These are phyloP conservation scores for Symphodus melops DNA, from an alignment of 2,113 vertebrate species.

Conservation along the genomic window DNA sequence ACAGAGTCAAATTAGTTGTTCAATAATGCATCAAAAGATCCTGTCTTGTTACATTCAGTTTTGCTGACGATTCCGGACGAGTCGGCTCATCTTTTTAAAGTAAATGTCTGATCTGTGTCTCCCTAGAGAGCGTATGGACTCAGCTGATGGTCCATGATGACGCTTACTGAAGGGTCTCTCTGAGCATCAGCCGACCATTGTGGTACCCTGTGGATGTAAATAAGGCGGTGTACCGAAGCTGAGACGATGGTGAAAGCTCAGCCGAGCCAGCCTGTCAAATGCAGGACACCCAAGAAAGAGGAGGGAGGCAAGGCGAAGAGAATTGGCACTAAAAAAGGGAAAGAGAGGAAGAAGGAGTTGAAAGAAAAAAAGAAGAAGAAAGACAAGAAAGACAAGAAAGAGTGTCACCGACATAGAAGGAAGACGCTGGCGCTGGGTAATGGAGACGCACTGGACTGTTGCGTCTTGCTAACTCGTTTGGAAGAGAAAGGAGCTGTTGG, in stretches of 20 bases:
- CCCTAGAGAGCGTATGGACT: slow-evolving; percentile 73
- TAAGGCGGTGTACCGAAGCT: slow-evolving; percentile 68
- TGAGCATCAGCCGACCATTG: slow-evolving; percentile 68
- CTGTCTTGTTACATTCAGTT: slow-evolving; percentile 47
- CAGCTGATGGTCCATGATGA: slow-evolving; percentile 73
- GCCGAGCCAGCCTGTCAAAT: slow-evolving; percentile 64
- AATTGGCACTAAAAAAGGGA: slow-evolving; percentile 39
- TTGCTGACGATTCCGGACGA: slow-evolving; percentile 17
- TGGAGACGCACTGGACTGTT: slow-evolving; percentile 84
- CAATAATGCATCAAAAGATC: slow-evolving; percentile 55
- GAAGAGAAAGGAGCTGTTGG: slow-evolving; percentile 76
- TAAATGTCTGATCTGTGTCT: slow-evolving; percentile 55
- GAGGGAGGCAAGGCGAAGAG: slow-evolving; percentile 57
- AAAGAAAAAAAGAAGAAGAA: slow-evolving; percentile 57
- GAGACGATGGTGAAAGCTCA: slow-evolving; percentile 82
- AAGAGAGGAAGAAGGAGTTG: slow-evolving; percentile 40
- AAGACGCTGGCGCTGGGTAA: slow-evolving; percentile 71
- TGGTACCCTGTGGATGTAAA: slow-evolving; percentile 64
- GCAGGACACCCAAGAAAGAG: slow-evolving; percentile 57
- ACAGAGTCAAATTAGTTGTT: slow-evolving; percentile 46
- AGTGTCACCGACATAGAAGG: slow-evolving; percentile 83
- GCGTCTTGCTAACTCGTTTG: slow-evolving; percentile 91
- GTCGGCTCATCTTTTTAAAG: not conserved
- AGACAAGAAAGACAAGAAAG: slow-evolving; percentile 73
- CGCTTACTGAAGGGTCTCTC: slow-evolving; percentile 64